A percentile compares a stretch with the other conserved stretches of the same genome.
phyloP scores from a whole-genome alignment of 2,797 vertebrate species.

The Chromobotia macracanthus region DNA sequence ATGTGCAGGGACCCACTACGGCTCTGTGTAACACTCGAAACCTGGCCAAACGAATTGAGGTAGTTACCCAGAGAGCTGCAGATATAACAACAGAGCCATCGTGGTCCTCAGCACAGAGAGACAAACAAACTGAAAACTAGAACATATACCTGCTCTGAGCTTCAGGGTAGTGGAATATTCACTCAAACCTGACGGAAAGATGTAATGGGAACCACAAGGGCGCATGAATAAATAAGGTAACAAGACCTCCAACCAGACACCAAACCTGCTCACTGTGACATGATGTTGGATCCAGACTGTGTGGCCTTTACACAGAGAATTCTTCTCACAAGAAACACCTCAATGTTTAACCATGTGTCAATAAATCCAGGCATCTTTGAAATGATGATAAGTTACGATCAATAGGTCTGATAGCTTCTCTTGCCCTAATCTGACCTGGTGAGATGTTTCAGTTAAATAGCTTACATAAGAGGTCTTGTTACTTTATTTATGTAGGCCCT shows the following conservation, averaged over 20 bases:
- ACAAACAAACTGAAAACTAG: constrained; percentile 31
- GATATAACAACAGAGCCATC: constrained; percentile 40
- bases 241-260: neutral
- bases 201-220: neutral
- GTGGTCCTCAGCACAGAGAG: neutral
- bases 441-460: constrained; percentile 1
- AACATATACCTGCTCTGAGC: constrained; percentile 7
- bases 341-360: neutral
- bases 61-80: constrained; percentile 38
- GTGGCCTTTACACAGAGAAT: neutral
- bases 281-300: constrained; percentile 1
- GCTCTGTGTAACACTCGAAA: constrained; percentile 24
- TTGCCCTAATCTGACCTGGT: neutral
- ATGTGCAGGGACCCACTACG: constrained; percentile 32
- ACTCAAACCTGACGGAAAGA: neutral
- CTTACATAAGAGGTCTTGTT: neutral
- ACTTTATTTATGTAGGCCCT: neutral
- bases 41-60: constrained; percentile 32
- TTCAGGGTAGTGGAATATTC: neutral
- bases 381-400: neutral
- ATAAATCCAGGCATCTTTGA: neutral
- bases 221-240: neutral
- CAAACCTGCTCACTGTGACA: neutral
- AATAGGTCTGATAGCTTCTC: neutral
- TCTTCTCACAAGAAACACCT: neutral